These are phyloP conservation scores for Agrotis exclamationis DNA, from an alignment of 2,888 invertebrate species.

Conservation along the genomic window DNA sequence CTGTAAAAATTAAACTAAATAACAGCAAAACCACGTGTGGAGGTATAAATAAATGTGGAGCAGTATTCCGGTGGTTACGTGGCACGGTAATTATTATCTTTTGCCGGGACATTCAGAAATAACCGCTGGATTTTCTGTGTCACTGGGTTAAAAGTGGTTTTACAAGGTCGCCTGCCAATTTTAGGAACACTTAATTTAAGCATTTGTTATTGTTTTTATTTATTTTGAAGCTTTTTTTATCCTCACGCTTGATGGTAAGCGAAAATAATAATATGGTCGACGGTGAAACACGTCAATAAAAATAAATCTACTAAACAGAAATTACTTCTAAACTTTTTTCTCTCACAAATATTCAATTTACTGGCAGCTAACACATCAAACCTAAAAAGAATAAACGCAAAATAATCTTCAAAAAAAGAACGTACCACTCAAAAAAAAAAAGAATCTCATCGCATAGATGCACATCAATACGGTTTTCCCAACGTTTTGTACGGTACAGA, in stretches of 20 bases:
- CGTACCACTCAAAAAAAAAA: slow-evolving; percentile 57
- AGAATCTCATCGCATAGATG: slow-evolving; percentile 50
- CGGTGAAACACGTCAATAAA: not conserved
- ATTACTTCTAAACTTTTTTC: not conserved
- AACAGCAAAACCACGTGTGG: slow-evolving; percentile 39
- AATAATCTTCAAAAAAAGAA: slow-evolving; percentile 17
- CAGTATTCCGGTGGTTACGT: slow-evolving; percentile 49
- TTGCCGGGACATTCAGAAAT: slow-evolving; percentile 67
- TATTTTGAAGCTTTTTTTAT: not conserved
- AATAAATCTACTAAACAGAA: not conserved
- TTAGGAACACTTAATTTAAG: slow-evolving; percentile 11
- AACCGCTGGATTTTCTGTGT: slow-evolving; percentile 71
- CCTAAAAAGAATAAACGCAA: not conserved
- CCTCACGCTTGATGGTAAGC: too few species aligned
- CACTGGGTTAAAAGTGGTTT: slow-evolving; percentile 68
- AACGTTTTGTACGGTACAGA: slow-evolving; percentile 67
- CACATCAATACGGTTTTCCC: slow-evolving; percentile 60
- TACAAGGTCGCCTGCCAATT: slow-evolving; percentile 69
- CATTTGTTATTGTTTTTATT: slow-evolving; percentile 18
- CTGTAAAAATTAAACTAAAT: slow-evolving; percentile 19
- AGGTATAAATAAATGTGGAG: slow-evolving; percentile 55
- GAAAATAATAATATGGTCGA: too few species aligned
- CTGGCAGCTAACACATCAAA: slow-evolving; percentile 5
- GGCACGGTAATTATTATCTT: slow-evolving; percentile 60
- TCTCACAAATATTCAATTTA: not conserved